Evolutionary conservation across 2,797 vertebrate species (phyloP), one percentile per base, ranked within the genome.

Genomic region (Crypturellus tataupa): DNA sequence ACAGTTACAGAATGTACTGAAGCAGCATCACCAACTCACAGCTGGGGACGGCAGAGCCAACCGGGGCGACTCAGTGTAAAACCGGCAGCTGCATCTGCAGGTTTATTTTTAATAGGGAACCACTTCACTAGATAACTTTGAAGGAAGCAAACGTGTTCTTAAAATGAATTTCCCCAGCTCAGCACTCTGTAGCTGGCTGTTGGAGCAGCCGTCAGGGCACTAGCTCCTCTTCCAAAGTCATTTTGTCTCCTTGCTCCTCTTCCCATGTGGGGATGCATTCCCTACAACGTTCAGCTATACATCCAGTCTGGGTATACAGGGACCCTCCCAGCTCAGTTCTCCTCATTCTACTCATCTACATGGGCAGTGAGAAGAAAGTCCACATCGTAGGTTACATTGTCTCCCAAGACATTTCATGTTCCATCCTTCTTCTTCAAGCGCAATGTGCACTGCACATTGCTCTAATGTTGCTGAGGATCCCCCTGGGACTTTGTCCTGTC

Each of bases 1-100:
- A 49, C 90, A 85, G 77, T 90, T 80, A 88, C 94, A 93, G 64
- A 56, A 83, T 56, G 92, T 92, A 85, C 87, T 73, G n/a, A 55
- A 85, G 84, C 85, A 51, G 25, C 68, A 44, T 37, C 24, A 0
- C 42, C 42, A 20, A 0, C 0, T 67, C 80, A 44, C 92, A 76
- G 84, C 92, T 63, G 68, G 80, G 63, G 37, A 56, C 25, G 16
- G 77, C 1, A 0, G 63, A 75, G 58, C 71, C 0, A 1, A 10
- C 8, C 2, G 0, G 44, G 27, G 71, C 0, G 4, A 63, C n/a
- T 67, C 78, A 0, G 1, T 23, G 37, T 35, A 53, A 75, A 27
- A 47, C 42, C 20, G 33, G 29, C 1, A 5, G 27, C 90, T 82
- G 68, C 59, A 49, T 76, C 87, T 64, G 77, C 76, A 35, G 31